Percentiles rank a stretch among this genome's conserved stretches.
Evolutionary conservation across 2,888 invertebrate species (phyloP).

Genomic region (Protophormia terraenovae): DNA sequence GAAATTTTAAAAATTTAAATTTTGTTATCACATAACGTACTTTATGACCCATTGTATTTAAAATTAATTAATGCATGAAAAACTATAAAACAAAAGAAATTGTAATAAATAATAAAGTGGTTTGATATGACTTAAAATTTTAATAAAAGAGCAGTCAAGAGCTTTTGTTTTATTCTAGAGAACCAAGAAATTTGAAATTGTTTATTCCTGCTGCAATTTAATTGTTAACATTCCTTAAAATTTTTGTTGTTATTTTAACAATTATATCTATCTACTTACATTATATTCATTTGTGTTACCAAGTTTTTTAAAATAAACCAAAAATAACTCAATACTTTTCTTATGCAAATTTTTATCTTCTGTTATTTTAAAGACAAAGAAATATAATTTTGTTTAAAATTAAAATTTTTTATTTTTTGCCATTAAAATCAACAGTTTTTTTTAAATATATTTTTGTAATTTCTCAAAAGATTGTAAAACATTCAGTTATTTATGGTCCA

Average conservation of each 20-base stretch:
- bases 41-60: too few species aligned
- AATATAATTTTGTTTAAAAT: background rate
- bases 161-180: too few species aligned
- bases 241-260: background rate
- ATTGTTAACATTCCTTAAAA: background rate
- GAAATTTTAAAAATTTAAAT: background rate
- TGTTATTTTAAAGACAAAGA: background rate
- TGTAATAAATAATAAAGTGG: too few species aligned
- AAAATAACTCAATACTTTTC: background rate
- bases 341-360: conserved; percentile 19
- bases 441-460: background rate
- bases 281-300: background rate
- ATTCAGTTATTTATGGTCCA: background rate
- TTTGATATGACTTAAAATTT: too few species aligned
- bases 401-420: background rate
- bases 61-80: too few species aligned
- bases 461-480: background rate
- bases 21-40: background rate
- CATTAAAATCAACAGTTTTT: background rate
- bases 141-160: too few species aligned
- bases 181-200: too few species aligned
- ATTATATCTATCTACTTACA: background rate
- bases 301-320: background rate
- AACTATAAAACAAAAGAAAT: too few species aligned
- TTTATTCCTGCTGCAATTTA: background rate